Evolutionary conservation across 2,888 invertebrate species (phyloP), one percentile per base, ranked within the genome.

Genomic region (Rhagonycha lutea): DNA sequence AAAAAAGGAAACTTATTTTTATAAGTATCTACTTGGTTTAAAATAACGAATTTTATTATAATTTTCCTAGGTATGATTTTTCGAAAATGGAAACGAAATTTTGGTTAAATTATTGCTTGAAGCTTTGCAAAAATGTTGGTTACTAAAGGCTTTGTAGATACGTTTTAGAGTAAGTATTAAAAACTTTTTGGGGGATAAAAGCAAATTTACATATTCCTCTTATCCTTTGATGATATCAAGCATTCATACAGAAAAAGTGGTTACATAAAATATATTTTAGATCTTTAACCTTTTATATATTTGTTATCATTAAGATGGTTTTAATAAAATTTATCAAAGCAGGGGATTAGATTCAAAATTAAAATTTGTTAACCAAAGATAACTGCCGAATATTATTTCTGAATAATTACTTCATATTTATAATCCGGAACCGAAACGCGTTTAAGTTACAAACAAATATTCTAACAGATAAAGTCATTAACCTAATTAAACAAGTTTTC

Each of bases 401-500:
- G 74, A 69, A 74, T 74, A 74, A 74, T 74, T 74, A 69, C 74
- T 65, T 60, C 24, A 74, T 74, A 74, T 74, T 74, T 70, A 70
- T 74, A 69, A 74, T 65, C 69, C 65, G 65, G 65, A 73, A 70
- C 61, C 18, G 29, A 69, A 72, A 72, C 67, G 62, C 69, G 47
- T 29, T 69, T 75, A 72, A 68, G 24, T 72, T 72, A 60, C 63
- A 72, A 68, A 72, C 69, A 72, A 72, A 68, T 71, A 75, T 68
- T 71, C 68, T 75, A 71, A 28, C 74, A 70, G 74, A 74, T 74
- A 70, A 74, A 74, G 72, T 73, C 69, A 70, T 76, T 76, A 72
- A 73, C 69, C 76, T 76, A 76, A 76, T 76, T 76, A 76, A 76
- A 70, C 65, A 69, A 70, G 61, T 76, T 72, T 65, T 67, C 32